Conservation (phyloP, 2,888 invertebrate genomes). For the Meghimatium bilineatum region DNA sequence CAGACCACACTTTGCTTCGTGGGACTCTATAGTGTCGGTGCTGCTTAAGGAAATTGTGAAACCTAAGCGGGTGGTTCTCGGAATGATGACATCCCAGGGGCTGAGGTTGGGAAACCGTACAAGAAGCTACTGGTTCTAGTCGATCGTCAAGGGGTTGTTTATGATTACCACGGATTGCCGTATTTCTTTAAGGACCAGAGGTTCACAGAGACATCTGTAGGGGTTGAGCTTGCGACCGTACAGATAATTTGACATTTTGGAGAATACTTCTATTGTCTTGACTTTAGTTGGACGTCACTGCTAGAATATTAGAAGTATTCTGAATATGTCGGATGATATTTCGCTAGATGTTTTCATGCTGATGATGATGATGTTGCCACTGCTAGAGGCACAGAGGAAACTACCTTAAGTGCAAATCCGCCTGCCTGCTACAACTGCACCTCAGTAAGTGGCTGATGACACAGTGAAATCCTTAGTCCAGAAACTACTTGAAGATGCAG, state of each 20-base stretch:
- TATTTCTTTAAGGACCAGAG: background rate
- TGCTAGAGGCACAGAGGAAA: background rate
- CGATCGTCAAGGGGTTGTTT: background rate
- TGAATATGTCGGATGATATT: background rate
- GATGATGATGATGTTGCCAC: too few relatives aligned
- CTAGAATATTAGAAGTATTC: background rate
- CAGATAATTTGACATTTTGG: background rate
- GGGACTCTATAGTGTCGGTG: too few relatives aligned
- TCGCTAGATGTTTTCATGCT: background rate
- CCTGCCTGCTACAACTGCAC: background rate
- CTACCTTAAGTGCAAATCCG: background rate
- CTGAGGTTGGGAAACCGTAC: slow-evolving; percentile 23
- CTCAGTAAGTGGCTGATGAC: too few relatives aligned
- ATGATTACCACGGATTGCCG: slow-evolving; percentile 8
- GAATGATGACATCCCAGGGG: background rate
- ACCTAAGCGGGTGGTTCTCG: too few relatives aligned
- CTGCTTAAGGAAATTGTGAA: too few relatives aligned
- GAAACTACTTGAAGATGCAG: too few relatives aligned
- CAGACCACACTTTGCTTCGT: too few relatives aligned
- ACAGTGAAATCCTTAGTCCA: too few relatives aligned
- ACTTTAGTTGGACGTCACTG: background rate
- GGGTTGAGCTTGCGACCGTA: slow-evolving; percentile 27
- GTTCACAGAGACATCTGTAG: background rate
- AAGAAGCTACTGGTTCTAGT: slow-evolving; percentile 5
- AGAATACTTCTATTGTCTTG: background rate